These are phyloP conservation scores for Mus pahari DNA, from an alignment of 2,113 vertebrate genomes.

Conservation along the genomic window DNA sequence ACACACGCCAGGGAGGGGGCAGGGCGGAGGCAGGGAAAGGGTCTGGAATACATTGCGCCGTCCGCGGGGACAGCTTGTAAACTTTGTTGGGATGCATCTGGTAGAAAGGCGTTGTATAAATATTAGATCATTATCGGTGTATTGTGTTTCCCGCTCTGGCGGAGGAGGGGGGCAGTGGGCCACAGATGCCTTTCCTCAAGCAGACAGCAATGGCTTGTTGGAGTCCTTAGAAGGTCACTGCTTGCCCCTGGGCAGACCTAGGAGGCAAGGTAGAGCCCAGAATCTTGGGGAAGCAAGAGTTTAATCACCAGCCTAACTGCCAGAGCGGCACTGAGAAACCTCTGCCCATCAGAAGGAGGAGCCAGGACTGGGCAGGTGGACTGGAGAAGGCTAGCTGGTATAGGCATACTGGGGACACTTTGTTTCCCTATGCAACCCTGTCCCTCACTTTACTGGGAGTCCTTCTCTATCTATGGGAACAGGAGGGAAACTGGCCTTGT, in stretches of 20 bases:
- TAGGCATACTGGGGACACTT: background rate
- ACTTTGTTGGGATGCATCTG: conserved; percentile 83
- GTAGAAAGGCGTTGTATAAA: conserved; percentile 84
- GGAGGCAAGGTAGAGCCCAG: background rate
- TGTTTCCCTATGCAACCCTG: background rate
- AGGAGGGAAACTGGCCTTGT: background rate
- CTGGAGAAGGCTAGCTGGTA: background rate
- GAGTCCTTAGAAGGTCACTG: conserved; percentile 37
- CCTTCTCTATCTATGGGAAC: background rate
- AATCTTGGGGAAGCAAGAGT: background rate
- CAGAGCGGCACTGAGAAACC: background rate
- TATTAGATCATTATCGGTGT: conserved; percentile 81
- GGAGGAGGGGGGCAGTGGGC: conserved; percentile 67
- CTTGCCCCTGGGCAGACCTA: background rate
- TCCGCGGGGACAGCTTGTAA: conserved; percentile 80
- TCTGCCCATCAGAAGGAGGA: background rate
- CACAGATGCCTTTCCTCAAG: conserved; percentile 82
- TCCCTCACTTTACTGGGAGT: background rate
- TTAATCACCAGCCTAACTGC: background rate
- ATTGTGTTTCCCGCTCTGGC: conserved; percentile 76
- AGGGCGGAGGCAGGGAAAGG: background rate
- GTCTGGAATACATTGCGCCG: conserved; percentile 80
- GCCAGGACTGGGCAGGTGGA: background rate
- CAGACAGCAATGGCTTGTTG: conserved; percentile 63
- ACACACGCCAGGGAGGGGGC: background rate